These are phyloP conservation scores for Ostrea edulis DNA, from an alignment of 1,140 invertebrate genomes.

Conservation along the genomic window DNA sequence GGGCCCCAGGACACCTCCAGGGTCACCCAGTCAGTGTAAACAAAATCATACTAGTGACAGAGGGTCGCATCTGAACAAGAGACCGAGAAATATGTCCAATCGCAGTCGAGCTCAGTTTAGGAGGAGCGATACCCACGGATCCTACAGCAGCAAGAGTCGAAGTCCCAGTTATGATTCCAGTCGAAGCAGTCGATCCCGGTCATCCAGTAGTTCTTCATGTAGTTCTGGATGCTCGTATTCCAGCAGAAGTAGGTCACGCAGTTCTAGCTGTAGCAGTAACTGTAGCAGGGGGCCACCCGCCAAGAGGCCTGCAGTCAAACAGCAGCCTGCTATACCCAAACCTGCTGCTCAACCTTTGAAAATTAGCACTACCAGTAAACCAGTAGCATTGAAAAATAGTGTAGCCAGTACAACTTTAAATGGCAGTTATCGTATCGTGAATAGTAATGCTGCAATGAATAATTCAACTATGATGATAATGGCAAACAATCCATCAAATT, in stretches of 20 bases:
- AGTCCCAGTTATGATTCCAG: conserved; percentile 44
- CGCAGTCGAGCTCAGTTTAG: conserved; percentile 13
- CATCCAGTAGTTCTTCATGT: conserved; percentile 45
- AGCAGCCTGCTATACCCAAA: conserved; percentile 1
- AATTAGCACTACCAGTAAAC: not conserved
- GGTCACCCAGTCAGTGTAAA: conserved; percentile 46
- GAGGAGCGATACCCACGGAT: conserved; percentile 4
- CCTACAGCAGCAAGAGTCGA: conserved; percentile 5
- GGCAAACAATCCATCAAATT: conserved; percentile 45
- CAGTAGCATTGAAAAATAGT: conserved; percentile 35
- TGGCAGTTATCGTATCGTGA: conserved; percentile 53
- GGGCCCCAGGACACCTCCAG: conserved; percentile 60
- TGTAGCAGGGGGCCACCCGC: conserved; percentile 29
- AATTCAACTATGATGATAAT: conserved; percentile 51
- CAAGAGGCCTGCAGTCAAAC: conserved; percentile 10
- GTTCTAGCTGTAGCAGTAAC: conserved; percentile 57
- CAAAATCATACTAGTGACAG: conserved; percentile 6
- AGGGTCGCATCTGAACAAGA: not conserved
- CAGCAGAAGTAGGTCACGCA: conserved; percentile 56
- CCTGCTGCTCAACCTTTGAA: not conserved
- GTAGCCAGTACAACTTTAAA: not conserved
- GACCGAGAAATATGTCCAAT: not conserved
- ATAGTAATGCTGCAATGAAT: conserved; percentile 44
- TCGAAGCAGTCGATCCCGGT: conserved; percentile 55
- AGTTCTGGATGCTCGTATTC: conserved; percentile 40